Base-by-base conservation (phyloP, 1,140 invertebrate genomes). In the Bombus waltoni region DNA sequence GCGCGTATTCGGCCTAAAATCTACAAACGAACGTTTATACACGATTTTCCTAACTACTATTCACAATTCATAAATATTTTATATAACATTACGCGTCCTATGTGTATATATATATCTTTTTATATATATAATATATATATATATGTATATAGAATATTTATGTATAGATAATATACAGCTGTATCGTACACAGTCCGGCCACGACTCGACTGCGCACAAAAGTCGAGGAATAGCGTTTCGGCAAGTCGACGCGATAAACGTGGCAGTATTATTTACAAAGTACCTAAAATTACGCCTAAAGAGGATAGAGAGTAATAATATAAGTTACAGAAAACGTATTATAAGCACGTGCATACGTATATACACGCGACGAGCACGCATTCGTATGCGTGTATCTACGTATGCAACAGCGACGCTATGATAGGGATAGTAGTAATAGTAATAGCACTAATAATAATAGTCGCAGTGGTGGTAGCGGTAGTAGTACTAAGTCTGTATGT, bases 61-160 rank as follows among this genome's bases (percentile, higher is more conserved):
- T 89, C 88, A 93, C 89, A 91, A 89, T 86, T 92, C 85, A 86
- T 75, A 75, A 80, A 88, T 88, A 82, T 91, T 85, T 89, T 78
- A 57, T 74, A 84, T 81, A 84, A 89, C 80, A 88, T 59, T 89
- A 71, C 77, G 47, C 44, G 53, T 70, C 70, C 70, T 75, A 38
- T 74, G 53, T 72, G 25, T 74, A 38, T 65, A 32, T 82, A 66
- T 68, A 28, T 35, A 35, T 47, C 42, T 81, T 70, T 71, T 35
- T 59, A 25, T 57, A 13, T 73, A 32, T 59, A 74, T 65, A 38
- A 72, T 81, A 80, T 68, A 38, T 75, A 86, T 86, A 83, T 42
- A 81, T 88, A 53, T 83, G 73, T 89, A 87, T 90, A 87, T 88
- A 77, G 90, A 88, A 87, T 92, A 90, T 92, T 77, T 84, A 57